Percentiles rank a stretch among this genome's conserved stretches.
Evolutionary conservation across 2,888 invertebrate genomes (phyloP).

Genomic region (Drosophila anceps): DNA sequence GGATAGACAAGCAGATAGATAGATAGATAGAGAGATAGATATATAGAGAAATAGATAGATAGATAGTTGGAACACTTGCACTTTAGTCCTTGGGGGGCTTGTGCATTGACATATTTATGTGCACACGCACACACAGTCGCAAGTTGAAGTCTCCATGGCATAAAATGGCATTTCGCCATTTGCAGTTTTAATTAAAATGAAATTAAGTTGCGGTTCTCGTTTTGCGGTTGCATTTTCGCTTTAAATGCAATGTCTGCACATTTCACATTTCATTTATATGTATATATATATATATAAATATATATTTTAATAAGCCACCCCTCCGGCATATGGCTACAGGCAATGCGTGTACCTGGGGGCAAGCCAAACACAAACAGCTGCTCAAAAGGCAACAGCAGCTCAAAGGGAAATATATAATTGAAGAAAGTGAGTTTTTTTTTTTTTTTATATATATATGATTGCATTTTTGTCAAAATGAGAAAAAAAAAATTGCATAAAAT

Average conservation of each 20-base stretch:
- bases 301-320: constrained; percentile 56
- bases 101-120: constrained; percentile 45
- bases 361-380: constrained; percentile 2
- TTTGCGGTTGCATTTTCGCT: constrained; percentile 42
- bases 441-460: constrained; percentile 7
- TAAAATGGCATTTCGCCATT: constrained; percentile 42
- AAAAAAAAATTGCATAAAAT: not conserved
- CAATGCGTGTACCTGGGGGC: constrained; percentile 17
- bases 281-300: constrained; percentile 28
- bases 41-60: constrained; percentile 1
- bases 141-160: constrained; percentile 16
- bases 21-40: not conserved
- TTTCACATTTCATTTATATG: constrained; percentile 49
- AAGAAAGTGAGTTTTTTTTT: constrained; percentile 1
- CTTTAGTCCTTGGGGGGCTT: constrained; percentile 18
- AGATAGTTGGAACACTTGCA: not conserved
- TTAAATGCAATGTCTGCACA: constrained; percentile 53
- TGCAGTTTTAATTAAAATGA: constrained; percentile 77
- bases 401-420: not conserved
- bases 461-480: not conserved
- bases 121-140: not conserved
- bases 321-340: constrained; percentile 25
- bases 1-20: constrained; percentile 4
- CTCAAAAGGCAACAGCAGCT: constrained; percentile 7
- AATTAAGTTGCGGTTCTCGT: constrained; percentile 65